Percentiles rank a stretch among this genome's conserved stretches.
phyloP scores from a whole-genome alignment of 2,888 invertebrate species.

The Galeruca laticollis region DNA sequence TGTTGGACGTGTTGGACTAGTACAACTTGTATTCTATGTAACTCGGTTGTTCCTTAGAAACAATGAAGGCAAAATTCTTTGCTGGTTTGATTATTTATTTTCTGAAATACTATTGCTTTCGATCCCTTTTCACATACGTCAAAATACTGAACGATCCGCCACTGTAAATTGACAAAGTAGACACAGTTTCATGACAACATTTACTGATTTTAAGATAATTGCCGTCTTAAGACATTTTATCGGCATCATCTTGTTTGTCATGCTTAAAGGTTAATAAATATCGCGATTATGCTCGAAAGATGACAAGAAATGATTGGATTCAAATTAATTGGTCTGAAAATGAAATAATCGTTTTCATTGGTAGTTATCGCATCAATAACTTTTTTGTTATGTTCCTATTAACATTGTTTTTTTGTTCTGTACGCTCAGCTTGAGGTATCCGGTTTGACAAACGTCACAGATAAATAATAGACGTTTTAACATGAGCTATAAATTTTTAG shows the following conservation, averaged over 20 bases:
- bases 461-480: neutral
- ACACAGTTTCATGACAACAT: slow-evolving; percentile 8
- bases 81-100: too few species aligned
- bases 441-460: neutral
- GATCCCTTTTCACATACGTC: too few species aligned
- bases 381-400: neutral
- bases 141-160: neutral
- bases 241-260: slow-evolving; percentile 8
- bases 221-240: slow-evolving; percentile 7
- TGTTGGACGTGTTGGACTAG: too few species aligned
- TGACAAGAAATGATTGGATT: slow-evolving; percentile 26
- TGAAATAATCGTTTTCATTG: slow-evolving; percentile 7
- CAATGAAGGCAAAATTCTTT: too few species aligned
- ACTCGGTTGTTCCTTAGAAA: too few species aligned
- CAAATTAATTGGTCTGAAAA: slow-evolving; percentile 24
- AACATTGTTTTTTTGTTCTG: neutral
- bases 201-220: slow-evolving; percentile 5
- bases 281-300: slow-evolving; percentile 23
- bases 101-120: too few species aligned
- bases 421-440: neutral
- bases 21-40: too few species aligned
- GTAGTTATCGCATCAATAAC: neutral
- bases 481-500: neutral
- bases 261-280: slow-evolving; percentile 26
- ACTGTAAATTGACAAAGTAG: slow-evolving; percentile 1